Percentiles rank a stretch among this genome's conserved stretches.
Evolutionary conservation across 64 coral and sea anemone genomes (phyloP).

Genomic region (Montipora efflorescens): DNA sequence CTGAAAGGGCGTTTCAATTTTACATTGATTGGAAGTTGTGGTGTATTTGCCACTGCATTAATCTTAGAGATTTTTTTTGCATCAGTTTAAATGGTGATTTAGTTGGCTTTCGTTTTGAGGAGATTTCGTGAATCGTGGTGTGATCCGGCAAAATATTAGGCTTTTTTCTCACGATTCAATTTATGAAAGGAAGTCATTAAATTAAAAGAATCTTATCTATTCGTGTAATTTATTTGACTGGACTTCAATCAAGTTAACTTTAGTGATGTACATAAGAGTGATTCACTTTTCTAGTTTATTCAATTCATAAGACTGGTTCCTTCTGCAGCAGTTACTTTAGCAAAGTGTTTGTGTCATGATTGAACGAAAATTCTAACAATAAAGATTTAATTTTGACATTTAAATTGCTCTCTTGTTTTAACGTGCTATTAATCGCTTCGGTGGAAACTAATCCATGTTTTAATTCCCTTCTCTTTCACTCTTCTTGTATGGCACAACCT

Average conservation of each 20-base stretch:
- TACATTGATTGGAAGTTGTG: background rate
- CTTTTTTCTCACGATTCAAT: background rate
- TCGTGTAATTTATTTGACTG: background rate
- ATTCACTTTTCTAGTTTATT: background rate
- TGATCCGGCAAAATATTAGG: background rate
- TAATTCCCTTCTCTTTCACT: background rate
- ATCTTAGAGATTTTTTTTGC: background rate
- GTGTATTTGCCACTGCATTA: background rate
- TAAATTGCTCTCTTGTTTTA: conserved; percentile 21
- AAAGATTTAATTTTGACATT: conserved; percentile 57
- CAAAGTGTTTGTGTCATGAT: background rate
- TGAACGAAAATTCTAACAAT: conserved; percentile 16
- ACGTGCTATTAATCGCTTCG: background rate
- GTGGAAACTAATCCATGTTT: background rate
- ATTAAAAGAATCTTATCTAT: background rate
- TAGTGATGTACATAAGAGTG: background rate
- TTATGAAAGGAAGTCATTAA: background rate
- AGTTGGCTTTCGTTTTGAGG: no score
- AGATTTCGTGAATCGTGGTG: background rate
- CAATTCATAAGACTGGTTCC: background rate
- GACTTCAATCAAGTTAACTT: background rate
- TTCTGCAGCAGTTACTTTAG: background rate
- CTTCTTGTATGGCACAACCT: background rate
- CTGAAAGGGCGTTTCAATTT: background rate
- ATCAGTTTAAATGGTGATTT: background rate